Base-by-base conservation (phyloP, 2,888 invertebrate genomes). In the Spilosoma lubricipeda region DNA sequence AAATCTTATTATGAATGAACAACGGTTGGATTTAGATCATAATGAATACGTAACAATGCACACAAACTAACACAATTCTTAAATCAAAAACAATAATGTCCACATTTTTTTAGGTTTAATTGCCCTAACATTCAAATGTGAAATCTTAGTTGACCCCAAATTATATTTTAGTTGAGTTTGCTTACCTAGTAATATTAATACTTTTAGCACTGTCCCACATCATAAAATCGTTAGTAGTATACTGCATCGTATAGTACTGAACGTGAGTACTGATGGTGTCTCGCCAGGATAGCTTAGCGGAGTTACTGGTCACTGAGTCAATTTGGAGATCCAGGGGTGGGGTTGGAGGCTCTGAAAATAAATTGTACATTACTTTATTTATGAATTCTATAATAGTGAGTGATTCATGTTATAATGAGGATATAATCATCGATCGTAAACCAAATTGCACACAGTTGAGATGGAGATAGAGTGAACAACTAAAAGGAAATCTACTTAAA, bases 311-410 rank as follows among this genome's bases (percentile, higher is more conserved):
- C 0, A 95, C 93, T 0, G 92, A 91, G 78, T 96, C 95, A n/a
- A 95, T 89, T 90, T 95, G 94, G 0, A 96, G 79, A 27, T 96
- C 96, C 64, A 93, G 77, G 0, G 96, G 96, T 0, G 95, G 93
- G 0, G 93, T 93, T 20, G 96, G 96, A 0, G 96, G 96, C 76
- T 96, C 96, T 96, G 88, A 0, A n/a, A 83, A 66, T 30, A 0
- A 88, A 27, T 56, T 56, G 56, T 56, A 27, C 27, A 59, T 5
- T 59, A 59, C 4, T 27, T 27, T 59, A 27, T 13, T n/a, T 56
- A 56, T 56, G 9, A 56, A 56, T 56, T 3, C 27, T 59, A 2
- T 3, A 27, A 27, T 15, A n/a, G 11, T 8, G 3, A 3, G 13
- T n/a, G n/a, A 23, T 4, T 23, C 4, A 52, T 23, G 3, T 13